Percentiles rank a stretch among this genome's conserved stretches.
phyloP scores from a whole-genome alignment of 2,888 invertebrate genomes.

The Megastigmus dorsalis region DNA sequence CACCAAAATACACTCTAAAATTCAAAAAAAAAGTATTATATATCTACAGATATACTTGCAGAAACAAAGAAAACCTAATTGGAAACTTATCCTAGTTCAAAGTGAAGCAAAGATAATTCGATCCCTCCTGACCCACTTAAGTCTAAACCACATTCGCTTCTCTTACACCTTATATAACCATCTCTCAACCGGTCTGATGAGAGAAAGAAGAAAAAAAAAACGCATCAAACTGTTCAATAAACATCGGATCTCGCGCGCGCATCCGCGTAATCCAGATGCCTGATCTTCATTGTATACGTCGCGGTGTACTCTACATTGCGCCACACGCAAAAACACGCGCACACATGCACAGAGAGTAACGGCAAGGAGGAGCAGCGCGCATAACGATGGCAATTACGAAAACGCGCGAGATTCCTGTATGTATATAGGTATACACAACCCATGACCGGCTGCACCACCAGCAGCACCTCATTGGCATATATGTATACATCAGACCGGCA shows the following conservation, averaged over 20 bases:
- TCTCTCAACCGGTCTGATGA: background rate
- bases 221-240: conserved; percentile 9
- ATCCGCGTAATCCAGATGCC: conserved; percentile 38
- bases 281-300: conserved; percentile 45
- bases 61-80: no score
- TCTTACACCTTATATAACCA: conserved; percentile 29
- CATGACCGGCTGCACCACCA: no score
- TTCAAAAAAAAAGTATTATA: no score
- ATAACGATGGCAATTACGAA: conserved; percentile 30
- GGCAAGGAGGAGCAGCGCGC: background rate
- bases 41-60: no score
- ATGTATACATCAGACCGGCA: no score
- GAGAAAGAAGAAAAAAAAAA: background rate
- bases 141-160: background rate
- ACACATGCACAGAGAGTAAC: no score
- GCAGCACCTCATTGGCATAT: background rate
- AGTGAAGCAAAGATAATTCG: no score
- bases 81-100: no score
- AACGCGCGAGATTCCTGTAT: conserved; percentile 11
- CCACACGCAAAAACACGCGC: background rate
- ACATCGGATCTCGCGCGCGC: background rate
- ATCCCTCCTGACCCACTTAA: conserved; percentile 18
- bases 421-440: no score
- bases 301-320: conserved; percentile 4
- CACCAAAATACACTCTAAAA: no score